phyloP scores from a whole-genome alignment of 2,113 vertebrate species.

The Indri indri region DNA sequence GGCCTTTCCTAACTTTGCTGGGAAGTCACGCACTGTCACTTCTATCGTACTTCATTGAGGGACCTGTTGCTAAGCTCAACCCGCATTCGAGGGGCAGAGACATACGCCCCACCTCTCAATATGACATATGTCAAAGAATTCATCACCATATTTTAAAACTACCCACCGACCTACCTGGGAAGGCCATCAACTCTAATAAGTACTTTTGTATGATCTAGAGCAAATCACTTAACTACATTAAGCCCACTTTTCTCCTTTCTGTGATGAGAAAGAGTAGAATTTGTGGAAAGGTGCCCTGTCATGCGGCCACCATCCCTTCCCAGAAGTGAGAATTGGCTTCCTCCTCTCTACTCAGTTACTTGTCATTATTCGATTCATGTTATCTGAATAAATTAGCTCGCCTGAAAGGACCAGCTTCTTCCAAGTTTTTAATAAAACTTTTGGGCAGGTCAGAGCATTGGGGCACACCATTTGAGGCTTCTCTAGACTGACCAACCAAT shows the following conservation, averaged over 20 bases:
- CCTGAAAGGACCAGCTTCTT: neutral
- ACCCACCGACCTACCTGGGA: neutral
- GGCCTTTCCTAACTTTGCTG: neutral
- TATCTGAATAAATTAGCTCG: neutral
- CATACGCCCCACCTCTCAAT: too few relatives aligned
- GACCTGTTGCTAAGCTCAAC: neutral
- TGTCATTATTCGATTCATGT: neutral
- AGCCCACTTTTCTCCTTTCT: rapidly evolving
- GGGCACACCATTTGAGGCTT: neutral
- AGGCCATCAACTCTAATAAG: neutral
- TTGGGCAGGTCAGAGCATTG: neutral
- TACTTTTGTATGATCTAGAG: neutral
- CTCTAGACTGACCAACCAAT: neutral
- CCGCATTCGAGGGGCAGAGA: neutral
- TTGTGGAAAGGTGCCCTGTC: neutral
- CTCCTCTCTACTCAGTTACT: neutral
- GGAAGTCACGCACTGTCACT: neutral
- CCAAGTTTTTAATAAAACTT: conserved; percentile 41
- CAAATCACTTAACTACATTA: neutral
- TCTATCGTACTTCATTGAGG: neutral
- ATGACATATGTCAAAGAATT: neutral
- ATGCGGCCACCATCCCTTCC: rapidly evolving
- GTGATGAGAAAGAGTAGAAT: neutral
- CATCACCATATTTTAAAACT: neutral
- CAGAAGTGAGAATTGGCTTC: neutral